phyloP scores from a whole-genome alignment of 2,888 invertebrate species.

The Coenonympha glycerion region DNA sequence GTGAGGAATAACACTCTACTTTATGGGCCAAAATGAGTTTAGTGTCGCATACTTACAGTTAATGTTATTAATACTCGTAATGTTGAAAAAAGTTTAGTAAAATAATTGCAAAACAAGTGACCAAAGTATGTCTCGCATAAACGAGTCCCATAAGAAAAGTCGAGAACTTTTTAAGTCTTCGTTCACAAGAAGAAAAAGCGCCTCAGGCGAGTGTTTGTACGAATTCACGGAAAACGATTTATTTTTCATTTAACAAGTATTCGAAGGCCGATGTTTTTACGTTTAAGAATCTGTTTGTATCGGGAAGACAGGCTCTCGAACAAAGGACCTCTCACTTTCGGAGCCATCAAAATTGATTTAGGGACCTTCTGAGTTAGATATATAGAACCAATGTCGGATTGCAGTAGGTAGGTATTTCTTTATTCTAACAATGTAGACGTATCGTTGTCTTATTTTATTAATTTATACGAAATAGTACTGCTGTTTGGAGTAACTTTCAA shows the following conservation, averaged over 20 bases:
- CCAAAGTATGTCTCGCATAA: slow-evolving; percentile 7
- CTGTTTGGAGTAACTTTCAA: too few species aligned
- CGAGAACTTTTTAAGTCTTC: slow-evolving; percentile 18
- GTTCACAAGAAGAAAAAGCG: slow-evolving; percentile 14
- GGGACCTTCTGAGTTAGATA: neutral
- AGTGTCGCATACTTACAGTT: too few species aligned
- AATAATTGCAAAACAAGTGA: neutral
- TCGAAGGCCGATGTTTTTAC: slow-evolving; percentile 6
- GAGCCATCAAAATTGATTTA: slow-evolving; percentile 1
- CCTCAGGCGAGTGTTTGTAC: slow-evolving; percentile 14
- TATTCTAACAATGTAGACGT: too few species aligned
- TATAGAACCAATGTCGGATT: neutral
- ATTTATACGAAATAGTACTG: too few species aligned
- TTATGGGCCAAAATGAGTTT: too few species aligned
- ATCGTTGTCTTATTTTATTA: too few species aligned
- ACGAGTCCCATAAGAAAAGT: slow-evolving; percentile 22
- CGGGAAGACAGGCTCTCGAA: neutral
- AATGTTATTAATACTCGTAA: too few species aligned
- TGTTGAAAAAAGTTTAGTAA: neutral
- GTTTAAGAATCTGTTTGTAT: neutral
- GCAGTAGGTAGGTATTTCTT: too few species aligned
- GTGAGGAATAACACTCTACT: too few species aligned
- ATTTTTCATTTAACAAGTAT: slow-evolving; percentile 15
- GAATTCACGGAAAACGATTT: slow-evolving; percentile 22
- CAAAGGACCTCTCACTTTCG: neutral